Evolutionary conservation across 2,113 vertebrate genomes (phyloP).

Genomic region (Rafetus swinhoei): DNA sequence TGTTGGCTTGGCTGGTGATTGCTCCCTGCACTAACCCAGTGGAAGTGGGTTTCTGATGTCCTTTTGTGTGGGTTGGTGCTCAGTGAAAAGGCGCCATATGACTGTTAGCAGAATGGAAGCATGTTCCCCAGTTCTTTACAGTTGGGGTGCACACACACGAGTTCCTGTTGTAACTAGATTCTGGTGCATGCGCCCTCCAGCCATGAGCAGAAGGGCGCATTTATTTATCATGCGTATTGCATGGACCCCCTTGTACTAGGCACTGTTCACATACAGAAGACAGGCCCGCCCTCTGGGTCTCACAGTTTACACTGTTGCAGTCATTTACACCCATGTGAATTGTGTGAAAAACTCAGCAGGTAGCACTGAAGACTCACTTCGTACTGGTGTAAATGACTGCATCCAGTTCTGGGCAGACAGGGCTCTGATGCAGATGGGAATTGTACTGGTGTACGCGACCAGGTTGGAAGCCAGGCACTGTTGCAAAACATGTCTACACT

Average conservation of each 20-base stretch:
- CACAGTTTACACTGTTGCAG: neutral
- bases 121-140: neutral
- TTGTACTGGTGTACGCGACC: fast-evolving
- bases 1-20: conserved; percentile 32
- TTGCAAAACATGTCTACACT: neutral
- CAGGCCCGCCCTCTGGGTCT: neutral
- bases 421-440: neutral
- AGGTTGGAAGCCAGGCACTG: neutral
- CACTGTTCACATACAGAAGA: neutral
- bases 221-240: neutral
- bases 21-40: conserved; percentile 13
- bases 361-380: neutral
- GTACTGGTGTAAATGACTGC: neutral
- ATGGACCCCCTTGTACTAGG: neutral
- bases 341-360: neutral
- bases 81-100: neutral
- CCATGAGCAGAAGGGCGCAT: neutral
- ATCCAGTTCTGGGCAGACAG: neutral
- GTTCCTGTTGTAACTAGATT: neutral
- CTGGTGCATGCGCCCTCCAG: neutral
- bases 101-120: neutral
- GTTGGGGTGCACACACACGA: neutral
- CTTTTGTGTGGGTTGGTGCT: neutral
- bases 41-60: neutral
- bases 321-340: neutral